Evolutionary conservation across 1,140 invertebrate genomes (phyloP).

Genomic region (Venturia canescens): DNA sequence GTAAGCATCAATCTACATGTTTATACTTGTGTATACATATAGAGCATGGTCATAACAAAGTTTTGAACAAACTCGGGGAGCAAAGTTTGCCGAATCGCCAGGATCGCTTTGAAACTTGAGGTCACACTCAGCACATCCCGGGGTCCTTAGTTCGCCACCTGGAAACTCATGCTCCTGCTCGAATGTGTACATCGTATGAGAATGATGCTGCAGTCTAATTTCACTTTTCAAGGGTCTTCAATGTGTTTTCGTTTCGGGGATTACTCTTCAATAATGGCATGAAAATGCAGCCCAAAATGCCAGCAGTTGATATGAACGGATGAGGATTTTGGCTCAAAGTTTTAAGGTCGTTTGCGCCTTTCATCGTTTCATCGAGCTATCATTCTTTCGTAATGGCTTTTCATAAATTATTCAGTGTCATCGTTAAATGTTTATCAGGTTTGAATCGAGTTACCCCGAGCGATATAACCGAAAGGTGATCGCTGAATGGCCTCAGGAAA

Average conservation of each 20-base stretch:
- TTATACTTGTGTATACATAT: background rate
- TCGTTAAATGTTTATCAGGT: background rate
- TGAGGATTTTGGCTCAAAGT: background rate
- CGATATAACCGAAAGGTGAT: conserved; percentile 23
- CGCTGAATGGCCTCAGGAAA: conserved; percentile 67
- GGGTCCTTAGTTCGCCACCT: background rate
- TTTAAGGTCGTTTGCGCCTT: background rate
- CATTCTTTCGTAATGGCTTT: background rate
- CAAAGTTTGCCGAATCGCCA: background rate
- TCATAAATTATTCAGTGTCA: background rate
- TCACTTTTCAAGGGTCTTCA: background rate
- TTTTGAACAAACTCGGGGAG: background rate
- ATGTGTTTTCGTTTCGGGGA: background rate
- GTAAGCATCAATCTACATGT: background rate
- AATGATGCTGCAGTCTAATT: background rate
- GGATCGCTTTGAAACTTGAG: conserved; percentile 17
- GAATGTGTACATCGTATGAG: background rate
- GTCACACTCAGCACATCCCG: background rate
- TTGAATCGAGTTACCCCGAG: background rate
- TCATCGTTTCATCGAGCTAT: background rate
- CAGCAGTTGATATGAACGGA: background rate
- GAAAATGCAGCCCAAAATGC: background rate
- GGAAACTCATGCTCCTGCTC: background rate
- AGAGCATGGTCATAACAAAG: background rate
- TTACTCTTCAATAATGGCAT: background rate